Evolutionary conservation across 2,113 vertebrate species (phyloP).

Genomic region (Mus spicilegus): DNA sequence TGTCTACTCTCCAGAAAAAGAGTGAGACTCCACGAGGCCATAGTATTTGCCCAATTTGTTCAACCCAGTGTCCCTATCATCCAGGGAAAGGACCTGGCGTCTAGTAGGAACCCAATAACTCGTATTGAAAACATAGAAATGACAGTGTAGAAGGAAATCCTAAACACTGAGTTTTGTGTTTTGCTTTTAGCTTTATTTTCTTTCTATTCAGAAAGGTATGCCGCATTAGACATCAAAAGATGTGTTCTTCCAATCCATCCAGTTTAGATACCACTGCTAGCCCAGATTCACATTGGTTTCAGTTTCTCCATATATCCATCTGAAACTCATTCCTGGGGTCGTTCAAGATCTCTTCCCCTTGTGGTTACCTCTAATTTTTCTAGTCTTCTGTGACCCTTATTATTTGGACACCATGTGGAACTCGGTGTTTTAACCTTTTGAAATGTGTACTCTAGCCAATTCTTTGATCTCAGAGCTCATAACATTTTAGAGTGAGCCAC

Average conservation of each 20-base stretch:
- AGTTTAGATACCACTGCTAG: not conserved
- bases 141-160: not conserved
- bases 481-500: not conserved
- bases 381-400: not conserved
- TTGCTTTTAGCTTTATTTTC: not conserved
- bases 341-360: not conserved
- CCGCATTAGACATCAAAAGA: not conserved
- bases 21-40: not conserved
- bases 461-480: not conserved
- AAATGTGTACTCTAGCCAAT: constrained; percentile 2
- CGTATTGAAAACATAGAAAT: not conserved
- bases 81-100: not conserved
- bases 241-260: not conserved
- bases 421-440: not conserved
- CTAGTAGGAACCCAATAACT: not conserved
- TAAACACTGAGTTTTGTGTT: no score
- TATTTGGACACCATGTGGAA: not conserved
- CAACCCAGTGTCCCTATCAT: not conserved
- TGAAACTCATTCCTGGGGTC: not conserved
- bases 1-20: not conserved
- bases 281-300: not conserved
- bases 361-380: not conserved
- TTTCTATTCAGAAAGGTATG: not conserved
- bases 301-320: not conserved
- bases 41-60: not conserved